Conservation (phyloP, 2,888 invertebrate species). For the Hydrotaea cyrtoneurina region DNA sequence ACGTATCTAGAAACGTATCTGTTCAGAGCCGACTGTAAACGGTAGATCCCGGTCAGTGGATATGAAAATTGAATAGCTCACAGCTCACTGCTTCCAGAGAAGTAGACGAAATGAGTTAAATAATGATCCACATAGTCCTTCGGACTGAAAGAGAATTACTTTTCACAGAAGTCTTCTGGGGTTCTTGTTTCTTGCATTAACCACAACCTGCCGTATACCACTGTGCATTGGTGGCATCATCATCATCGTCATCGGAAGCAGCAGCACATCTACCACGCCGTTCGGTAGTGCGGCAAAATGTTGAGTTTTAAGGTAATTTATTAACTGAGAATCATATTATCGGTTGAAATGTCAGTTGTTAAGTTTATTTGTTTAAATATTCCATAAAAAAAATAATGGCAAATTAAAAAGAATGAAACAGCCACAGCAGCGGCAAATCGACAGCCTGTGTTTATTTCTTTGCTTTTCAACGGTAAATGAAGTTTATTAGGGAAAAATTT, state of each 20-base stretch:
- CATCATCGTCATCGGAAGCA: background rate
- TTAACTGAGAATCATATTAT: constrained; percentile 75
- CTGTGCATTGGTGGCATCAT: constrained; percentile 7
- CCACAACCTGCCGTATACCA: no score
- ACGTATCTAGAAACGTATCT: no score
- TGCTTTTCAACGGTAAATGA: constrained; percentile 46
- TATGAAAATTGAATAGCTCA: no score
- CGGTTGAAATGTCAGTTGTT: constrained; percentile 66
- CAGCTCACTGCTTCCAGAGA: no score
- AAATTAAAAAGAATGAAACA: constrained; percentile 36
- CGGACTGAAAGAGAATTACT: background rate
- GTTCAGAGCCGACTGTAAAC: no score
- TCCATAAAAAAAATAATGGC: constrained; percentile 45
- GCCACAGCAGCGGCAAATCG: background rate
- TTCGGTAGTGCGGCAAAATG: constrained; percentile 29
- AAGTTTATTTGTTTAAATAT: constrained; percentile 55
- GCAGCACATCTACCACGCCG: background rate
- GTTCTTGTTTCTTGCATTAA: no score
- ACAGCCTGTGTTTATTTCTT: constrained; percentile 12
- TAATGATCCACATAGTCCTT: no score
- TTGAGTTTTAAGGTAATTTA: constrained; percentile 71
- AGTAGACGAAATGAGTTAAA: no score
- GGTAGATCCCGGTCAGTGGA: no score
- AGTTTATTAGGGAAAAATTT: constrained; percentile 31
- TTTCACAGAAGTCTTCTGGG: background rate